Conservation (phyloP, 2,888 invertebrate species). For the Ennomos fuscantarius region DNA sequence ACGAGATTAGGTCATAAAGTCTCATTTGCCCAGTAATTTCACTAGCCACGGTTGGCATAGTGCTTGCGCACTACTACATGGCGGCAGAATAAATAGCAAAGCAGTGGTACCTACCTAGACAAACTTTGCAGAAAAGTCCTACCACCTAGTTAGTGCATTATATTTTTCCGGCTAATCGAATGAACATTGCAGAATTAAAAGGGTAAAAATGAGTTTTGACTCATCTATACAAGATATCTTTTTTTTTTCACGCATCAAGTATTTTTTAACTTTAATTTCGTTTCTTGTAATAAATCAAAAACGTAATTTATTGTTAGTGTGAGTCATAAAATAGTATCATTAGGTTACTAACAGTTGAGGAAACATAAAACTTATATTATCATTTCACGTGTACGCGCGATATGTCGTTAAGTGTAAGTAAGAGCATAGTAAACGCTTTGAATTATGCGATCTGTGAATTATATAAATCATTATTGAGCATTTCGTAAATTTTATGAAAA, state of each 20-base stretch:
- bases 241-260: conserved; percentile 36
- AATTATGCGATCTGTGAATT: conserved; percentile 40
- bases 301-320: conserved; percentile 72
- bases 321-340: conserved; percentile 68
- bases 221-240: conserved; percentile 15
- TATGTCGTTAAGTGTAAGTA: conserved; percentile 58
- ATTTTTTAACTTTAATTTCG: conserved; percentile 37
- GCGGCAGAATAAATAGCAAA: too few relatives aligned
- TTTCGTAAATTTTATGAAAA: conserved; percentile 7
- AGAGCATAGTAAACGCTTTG: conserved; percentile 55
- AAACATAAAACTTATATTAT: conserved; percentile 79
- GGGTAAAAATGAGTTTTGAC: conserved; percentile 32
- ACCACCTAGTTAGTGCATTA: too few relatives aligned
- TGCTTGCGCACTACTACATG: too few relatives aligned
- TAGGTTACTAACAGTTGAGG: conserved; percentile 60
- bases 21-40: too few relatives aligned
- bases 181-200: too few relatives aligned
- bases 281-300: conserved; percentile 70
- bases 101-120: too few relatives aligned
- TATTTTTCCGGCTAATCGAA: too few relatives aligned
- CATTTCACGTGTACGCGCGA: conserved; percentile 73
- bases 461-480: conserved; percentile 31
- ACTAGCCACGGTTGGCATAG: too few relatives aligned
- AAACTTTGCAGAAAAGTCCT: too few relatives aligned
- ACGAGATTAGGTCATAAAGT: too few relatives aligned